Base-by-base conservation (phyloP, 1,140 invertebrate species). In the Panonychus citri region DNA sequence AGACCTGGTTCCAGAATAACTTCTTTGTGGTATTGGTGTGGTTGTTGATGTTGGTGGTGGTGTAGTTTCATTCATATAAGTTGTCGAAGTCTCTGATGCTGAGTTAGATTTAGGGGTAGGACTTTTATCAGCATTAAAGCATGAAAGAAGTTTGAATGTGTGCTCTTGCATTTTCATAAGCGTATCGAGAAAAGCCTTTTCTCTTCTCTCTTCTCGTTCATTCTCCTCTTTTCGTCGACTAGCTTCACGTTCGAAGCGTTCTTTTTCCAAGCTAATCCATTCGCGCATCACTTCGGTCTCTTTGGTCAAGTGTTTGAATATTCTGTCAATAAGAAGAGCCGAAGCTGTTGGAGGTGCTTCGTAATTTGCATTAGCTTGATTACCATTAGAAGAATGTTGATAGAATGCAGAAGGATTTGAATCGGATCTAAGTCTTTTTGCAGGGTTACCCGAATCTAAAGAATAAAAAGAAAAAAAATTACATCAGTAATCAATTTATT, bases 281-380 rank as follows among this genome's bases (percentile, higher is more conserved):
- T 60, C 57, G n/a, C 53, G 52, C 59, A 60, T 60, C 10, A 55
- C 39, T 56, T 60, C 59, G 0, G 55, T 58, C 52, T 59, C 59
- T 39, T 51, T 53, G 13, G 52, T 26, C 17, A 60, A 53, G 53
- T 60, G 59, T 8, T 42, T 25, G 52, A 60, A 60, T 57, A 60
- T 59, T 19, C 57, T 49, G 52, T 60, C 59, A 42, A 60, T 58
- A 7, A 60, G 34, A 42, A 60, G 30, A 25, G 59, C 56, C 7
- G 59, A 58, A 17, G 56, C 21, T 3, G 55, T 28, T 17, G 24
- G 24, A 10, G 27, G 15, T 26, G 13, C 27, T 13, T 27, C 24
- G 27, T 51, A 51, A 27, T 21, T 15, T 25, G 24, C 26, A 27
- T 51, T 21, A 1, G 24, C 12, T 15, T 51, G 24, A 5, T 25